These are phyloP conservation scores for Sinohyriopsis cumingii DNA, from an alignment of 2,888 invertebrate species.

Conservation along the genomic window DNA sequence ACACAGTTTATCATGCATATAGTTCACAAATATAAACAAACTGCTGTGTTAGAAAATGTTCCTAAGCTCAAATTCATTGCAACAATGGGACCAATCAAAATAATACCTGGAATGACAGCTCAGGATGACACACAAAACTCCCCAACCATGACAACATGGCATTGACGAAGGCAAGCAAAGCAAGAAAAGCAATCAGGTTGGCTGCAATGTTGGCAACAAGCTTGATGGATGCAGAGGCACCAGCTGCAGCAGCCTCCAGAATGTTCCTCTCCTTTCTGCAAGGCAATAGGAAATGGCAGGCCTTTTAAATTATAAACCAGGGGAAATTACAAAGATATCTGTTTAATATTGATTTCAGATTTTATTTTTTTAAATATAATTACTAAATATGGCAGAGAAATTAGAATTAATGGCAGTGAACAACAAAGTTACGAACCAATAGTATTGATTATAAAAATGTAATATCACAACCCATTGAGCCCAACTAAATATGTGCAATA, in stretches of 20 bases:
- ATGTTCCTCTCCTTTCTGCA: constrained; percentile 85
- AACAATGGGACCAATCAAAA: constrained; percentile 21
- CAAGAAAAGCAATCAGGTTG: constrained; percentile 94
- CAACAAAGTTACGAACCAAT: neutral
- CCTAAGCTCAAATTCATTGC: too few relatives aligned
- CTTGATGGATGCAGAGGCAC: constrained; percentile 85
- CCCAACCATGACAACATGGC: constrained; percentile 87
- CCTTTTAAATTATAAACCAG: neutral
- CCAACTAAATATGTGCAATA: too few relatives aligned
- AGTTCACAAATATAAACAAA: too few relatives aligned
- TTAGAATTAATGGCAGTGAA: constrained; percentile 1
- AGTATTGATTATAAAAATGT: neutral
- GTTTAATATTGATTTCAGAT: neutral
- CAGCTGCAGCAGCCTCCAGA: constrained; percentile 92
- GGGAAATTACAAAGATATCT: neutral
- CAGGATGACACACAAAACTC: constrained; percentile 63
- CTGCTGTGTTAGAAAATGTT: too few relatives aligned
- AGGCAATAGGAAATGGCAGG: constrained; percentile 1
- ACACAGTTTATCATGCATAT: too few relatives aligned
- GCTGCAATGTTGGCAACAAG: constrained; percentile 90
- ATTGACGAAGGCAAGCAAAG: constrained; percentile 90
- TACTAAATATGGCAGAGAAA: neutral
- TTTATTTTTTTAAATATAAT: too few relatives aligned
- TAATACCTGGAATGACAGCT: constrained; percentile 60
- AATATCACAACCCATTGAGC: too few relatives aligned